Evolutionary conservation across 2,113 vertebrate species (phyloP), one percentile per base, ranked within the genome.

Genomic region (Sclerurus mexicanus): DNA sequence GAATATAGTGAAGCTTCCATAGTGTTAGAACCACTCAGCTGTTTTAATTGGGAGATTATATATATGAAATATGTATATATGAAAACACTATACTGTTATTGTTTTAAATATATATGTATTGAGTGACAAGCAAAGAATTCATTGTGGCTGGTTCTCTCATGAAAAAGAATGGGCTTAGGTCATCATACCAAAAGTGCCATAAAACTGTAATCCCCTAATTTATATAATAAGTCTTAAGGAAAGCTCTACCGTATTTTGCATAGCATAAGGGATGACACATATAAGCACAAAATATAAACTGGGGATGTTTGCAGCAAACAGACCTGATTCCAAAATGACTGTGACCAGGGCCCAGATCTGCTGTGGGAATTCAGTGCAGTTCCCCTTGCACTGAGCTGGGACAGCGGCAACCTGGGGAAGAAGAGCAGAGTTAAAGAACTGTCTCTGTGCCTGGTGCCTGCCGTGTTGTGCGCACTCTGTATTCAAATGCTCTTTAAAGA

Each of bases 401-500:
- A 52, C n/a, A 92, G 10, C 0, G 15, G 42, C 44, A 69, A 55
- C 55, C 14, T 62, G 73, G 55, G 77, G 31, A 37, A 47, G 80
- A 76, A 55, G 5, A 50, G 69, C 33, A 35, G 78, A 90, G 64
- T 25, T 87, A n/a, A 42, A 94, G 87, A 78, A 55, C 28, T 18
- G 17, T 28, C 66, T 85, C 56, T 40, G 50, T 74, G 72, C 52
- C 77, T 67, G 35, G 17, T 73, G 71, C 88, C 85, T 74, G 59
- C 72, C 50, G 58, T 37, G 81, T 35, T 74, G n/a, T 74, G 69
- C 77, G 83, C 67, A 12, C 35, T 83, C 67, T 78, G 14, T 55
- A 49, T 93, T 66, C 64, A 93, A 81, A 95, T 92, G 86, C 59
- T 96, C 87, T 94, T 89, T 93, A 95, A 84, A 97, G 88, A 95